These are phyloP conservation scores for Orchesellides sinensis DNA, from an alignment of 2,888 invertebrate genomes.

Conservation along the genomic window DNA sequence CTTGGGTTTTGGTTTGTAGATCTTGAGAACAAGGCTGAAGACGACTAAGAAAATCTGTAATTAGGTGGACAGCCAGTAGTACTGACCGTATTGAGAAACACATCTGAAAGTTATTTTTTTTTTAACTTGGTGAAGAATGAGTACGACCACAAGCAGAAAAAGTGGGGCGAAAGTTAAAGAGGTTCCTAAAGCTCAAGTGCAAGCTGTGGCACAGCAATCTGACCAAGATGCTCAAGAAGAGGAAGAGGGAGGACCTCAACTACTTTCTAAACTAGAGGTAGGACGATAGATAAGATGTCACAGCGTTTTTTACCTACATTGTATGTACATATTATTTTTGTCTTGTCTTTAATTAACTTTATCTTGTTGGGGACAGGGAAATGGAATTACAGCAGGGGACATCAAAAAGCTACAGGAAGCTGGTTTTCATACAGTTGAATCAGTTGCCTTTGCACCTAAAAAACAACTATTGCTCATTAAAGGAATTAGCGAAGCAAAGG, in stretches of 20 bases:
- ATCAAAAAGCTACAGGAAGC: constrained; percentile 95
- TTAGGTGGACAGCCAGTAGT: too few species aligned
- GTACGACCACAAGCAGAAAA: constrained; percentile 14
- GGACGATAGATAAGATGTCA: too few species aligned
- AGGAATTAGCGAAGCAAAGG: constrained; percentile 98
- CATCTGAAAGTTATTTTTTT: background rate
- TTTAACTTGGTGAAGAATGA: background rate
- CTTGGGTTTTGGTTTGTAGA: too few species aligned
- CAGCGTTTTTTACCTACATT: too few species aligned
- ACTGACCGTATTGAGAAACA: too few species aligned
- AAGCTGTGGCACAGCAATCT: background rate
- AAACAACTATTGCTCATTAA: constrained; percentile 92
- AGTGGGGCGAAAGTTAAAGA: constrained; percentile 40
- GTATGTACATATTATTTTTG: constrained; percentile 1
- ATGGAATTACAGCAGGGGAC: constrained; percentile 93
- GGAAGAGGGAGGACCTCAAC: constrained; percentile 85
- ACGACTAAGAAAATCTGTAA: too few species aligned
- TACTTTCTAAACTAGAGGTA: constrained; percentile 86
- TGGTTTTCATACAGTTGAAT: constrained; percentile 96
- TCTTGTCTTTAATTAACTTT: background rate
- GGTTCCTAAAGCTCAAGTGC: background rate
- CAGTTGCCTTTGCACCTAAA: constrained; percentile 96
- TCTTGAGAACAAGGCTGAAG: too few species aligned
- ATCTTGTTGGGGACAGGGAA: constrained; percentile 81
- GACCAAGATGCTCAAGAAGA: constrained; percentile 77